A percentile compares a stretch with the other conserved stretches of the same genome.
These are phyloP conservation scores for Choristoneura rosaceana DNA, from an alignment of 2,888 invertebrate genomes.

Conservation along the genomic window DNA sequence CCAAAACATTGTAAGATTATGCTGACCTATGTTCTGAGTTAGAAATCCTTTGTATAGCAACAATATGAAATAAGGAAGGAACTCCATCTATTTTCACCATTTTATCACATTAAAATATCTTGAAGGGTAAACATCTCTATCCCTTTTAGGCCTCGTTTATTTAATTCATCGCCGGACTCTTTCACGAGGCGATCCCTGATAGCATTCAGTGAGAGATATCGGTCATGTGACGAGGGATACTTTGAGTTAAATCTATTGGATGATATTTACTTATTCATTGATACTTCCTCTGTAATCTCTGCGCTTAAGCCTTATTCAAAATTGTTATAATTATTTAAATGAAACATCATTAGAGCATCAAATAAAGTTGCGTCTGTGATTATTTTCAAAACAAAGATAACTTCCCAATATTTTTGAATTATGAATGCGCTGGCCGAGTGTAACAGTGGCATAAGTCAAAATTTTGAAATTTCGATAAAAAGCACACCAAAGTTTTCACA, in stretches of 20 bases:
- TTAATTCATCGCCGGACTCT: constrained; percentile 83
- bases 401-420: too few relatives aligned
- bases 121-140: constrained; percentile 55
- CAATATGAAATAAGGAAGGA: constrained; percentile 32
- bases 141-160: constrained; percentile 74
- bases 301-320: constrained; percentile 64
- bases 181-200: constrained; percentile 77
- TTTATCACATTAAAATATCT: constrained; percentile 42
- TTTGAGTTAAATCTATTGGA: constrained; percentile 84
- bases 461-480: too few relatives aligned
- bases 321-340: constrained; percentile 50
- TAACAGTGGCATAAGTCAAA: too few relatives aligned
- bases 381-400: neutral
- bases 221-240: constrained; percentile 80
- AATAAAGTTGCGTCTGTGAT: neutral
- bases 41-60: constrained; percentile 8
- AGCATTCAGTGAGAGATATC: constrained; percentile 79
- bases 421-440: too few relatives aligned
- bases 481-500: too few relatives aligned
- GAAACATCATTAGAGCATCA: neutral
- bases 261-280: constrained; percentile 82
- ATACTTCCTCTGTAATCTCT: constrained; percentile 73
- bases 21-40: neutral
- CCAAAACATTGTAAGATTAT: neutral
- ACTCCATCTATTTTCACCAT: constrained; percentile 29